Evolutionary conservation across 2,797 vertebrate genomes (phyloP).

Genomic region (Pitangus sulphuratus): DNA sequence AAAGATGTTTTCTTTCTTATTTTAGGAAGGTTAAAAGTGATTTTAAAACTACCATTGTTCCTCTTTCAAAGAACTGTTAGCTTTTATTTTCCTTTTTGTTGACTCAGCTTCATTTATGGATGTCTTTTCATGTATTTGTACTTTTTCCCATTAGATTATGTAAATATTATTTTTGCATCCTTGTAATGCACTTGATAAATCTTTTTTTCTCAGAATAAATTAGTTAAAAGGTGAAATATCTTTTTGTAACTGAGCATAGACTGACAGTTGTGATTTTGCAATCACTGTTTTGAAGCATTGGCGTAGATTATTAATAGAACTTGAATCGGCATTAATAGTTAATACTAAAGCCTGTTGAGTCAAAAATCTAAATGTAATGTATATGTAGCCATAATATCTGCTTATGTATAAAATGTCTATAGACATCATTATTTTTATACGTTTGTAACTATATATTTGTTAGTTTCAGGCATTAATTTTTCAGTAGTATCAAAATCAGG

Average conservation of each 20-base stretch:
- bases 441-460: neutral
- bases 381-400: neutral
- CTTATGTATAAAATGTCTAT: neutral
- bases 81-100: slow-evolving; percentile 5
- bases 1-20: neutral
- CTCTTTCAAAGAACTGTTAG: neutral
- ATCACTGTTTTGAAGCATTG: neutral
- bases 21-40: neutral
- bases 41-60: neutral
- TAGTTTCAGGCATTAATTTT: neutral
- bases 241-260: neutral
- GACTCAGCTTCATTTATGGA: slow-evolving; percentile 6
- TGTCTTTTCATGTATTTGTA: neutral
- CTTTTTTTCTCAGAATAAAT: neutral
- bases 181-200: slow-evolving; percentile 7
- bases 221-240: neutral
- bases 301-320: neutral
- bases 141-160: slow-evolving; percentile 7
- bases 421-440: neutral
- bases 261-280: neutral
- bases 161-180: slow-evolving; percentile 26
- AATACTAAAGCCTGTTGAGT: neutral
- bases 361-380: neutral
- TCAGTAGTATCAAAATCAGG: neutral
- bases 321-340: neutral